phyloP scores from a whole-genome alignment of 1,140 invertebrate genomes.

The Trichogramma pretiosum region DNA sequence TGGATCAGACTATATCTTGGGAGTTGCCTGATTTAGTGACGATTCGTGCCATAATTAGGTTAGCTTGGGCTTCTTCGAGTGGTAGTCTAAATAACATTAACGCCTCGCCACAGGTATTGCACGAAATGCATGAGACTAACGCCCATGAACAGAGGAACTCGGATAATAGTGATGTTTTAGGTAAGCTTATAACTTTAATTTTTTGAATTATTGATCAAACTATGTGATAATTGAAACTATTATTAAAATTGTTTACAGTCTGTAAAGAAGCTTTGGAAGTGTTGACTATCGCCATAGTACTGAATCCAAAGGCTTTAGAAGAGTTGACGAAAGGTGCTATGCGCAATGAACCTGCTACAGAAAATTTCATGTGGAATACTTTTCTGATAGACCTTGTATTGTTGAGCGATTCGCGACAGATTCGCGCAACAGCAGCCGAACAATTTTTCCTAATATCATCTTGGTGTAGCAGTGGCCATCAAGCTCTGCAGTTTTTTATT shows the following conservation, averaged over 20 bases:
- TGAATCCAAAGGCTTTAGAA: constrained; percentile 75
- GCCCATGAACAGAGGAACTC: constrained; percentile 42
- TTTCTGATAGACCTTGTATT: constrained; percentile 86
- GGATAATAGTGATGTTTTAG: constrained; percentile 48
- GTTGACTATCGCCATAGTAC: constrained; percentile 70
- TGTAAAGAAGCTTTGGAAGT: constrained; percentile 90
- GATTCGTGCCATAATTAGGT: constrained; percentile 60
- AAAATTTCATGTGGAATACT: constrained; percentile 72
- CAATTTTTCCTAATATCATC: constrained; percentile 76
- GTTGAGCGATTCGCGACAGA: constrained; percentile 60
- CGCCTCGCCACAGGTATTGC: constrained; percentile 57
- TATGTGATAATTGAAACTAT: too few relatives aligned
- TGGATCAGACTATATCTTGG: constrained; percentile 53
- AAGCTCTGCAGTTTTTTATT: constrained; percentile 63
- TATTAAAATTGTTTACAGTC: too few relatives aligned
- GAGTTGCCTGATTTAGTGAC: constrained; percentile 58
- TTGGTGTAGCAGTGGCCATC: constrained; percentile 52
- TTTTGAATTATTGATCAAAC: background rate
- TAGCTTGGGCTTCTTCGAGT: constrained; percentile 71
- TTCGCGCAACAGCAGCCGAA: constrained; percentile 69
- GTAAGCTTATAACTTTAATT: constrained; percentile 19
- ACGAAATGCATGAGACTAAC: constrained; percentile 47
- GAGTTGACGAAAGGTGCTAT: constrained; percentile 54
- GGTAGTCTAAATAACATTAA: constrained; percentile 61
- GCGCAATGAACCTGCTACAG: constrained; percentile 33